Conservation (phyloP, 2,888 invertebrate genomes). For the Anorthoa munda region DNA sequence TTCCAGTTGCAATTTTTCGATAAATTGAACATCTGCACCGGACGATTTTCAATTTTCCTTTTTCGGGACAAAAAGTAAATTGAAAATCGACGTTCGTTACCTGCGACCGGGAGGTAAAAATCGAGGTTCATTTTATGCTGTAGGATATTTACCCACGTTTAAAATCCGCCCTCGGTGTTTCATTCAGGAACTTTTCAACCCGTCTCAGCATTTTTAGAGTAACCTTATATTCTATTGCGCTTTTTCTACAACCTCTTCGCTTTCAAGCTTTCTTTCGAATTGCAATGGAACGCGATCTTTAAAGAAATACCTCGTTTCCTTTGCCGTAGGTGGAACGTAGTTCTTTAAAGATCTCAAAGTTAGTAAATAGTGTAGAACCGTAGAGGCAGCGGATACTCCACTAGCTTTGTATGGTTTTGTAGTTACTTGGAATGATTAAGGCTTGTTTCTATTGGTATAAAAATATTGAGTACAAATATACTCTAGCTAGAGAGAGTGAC, state of each 20-base stretch:
- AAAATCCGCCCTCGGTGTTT: conserved; percentile 29
- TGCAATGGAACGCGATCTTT: conserved; percentile 33
- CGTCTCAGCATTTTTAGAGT: conserved; percentile 14
- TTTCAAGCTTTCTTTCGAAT: conserved; percentile 28
- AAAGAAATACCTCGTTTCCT: conserved; percentile 34
- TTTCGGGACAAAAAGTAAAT: conserved; percentile 45
- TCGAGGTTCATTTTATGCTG: conserved; percentile 29
- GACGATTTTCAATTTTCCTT: conserved; percentile 45
- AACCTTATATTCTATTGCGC: conserved; percentile 30
- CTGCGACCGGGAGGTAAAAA: conserved; percentile 24
- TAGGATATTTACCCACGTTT: conserved; percentile 15
- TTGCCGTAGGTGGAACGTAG: conserved; percentile 34
- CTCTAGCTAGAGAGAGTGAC: too few species aligned
- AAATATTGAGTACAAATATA: neutral
- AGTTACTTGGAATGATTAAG: conserved; percentile 48
- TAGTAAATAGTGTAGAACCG: conserved; percentile 54
- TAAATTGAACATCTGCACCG: conserved; percentile 33
- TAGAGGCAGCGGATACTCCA: conserved; percentile 24
- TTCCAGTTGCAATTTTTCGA: conserved; percentile 23
- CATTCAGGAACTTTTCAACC: conserved; percentile 22
- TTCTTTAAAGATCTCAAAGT: conserved; percentile 57
- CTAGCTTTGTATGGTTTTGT: conserved; percentile 42
- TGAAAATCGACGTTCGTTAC: conserved; percentile 53
- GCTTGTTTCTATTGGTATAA: conserved; percentile 16
- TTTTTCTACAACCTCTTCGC: conserved; percentile 24